Evolutionary conservation across 2,797 vertebrate genomes (phyloP).

Genomic region (Pseudomugil gertrudae): DNA sequence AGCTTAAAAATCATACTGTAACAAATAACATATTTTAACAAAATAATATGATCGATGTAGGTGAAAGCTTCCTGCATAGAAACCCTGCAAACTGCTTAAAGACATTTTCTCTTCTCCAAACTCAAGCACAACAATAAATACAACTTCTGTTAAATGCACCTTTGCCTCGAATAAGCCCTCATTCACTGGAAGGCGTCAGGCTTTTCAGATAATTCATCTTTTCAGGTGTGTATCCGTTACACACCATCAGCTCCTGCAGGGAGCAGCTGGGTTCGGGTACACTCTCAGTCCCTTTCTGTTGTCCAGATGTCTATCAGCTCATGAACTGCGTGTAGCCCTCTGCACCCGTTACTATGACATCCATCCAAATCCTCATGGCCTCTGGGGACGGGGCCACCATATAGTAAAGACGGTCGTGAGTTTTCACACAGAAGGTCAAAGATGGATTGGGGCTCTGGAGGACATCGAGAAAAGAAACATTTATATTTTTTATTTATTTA

Average conservation of each 20-base stretch:
- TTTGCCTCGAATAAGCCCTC: constrained; percentile 41
- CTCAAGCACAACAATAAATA: constrained; percentile 41
- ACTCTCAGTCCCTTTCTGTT: constrained; percentile 19
- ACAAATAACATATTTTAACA: constrained; percentile 32
- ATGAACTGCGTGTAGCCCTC: constrained; percentile 98
- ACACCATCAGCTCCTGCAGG: constrained; percentile 14
- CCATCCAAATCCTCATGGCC: constrained; percentile 99
- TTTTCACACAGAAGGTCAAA: constrained; percentile 98
- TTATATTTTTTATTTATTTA: constrained; percentile 27
- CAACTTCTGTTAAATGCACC: constrained; percentile 37
- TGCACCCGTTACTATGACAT: constrained; percentile 94
- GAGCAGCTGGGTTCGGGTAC: constrained; percentile 32
- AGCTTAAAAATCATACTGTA: constrained; percentile 11
- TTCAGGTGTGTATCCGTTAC: constrained; percentile 27
- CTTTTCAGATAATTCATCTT: constrained; percentile 31
- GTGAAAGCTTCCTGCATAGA: constrained; percentile 16
- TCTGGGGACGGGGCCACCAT: constrained; percentile 95
- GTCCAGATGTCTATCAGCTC: constrained; percentile 82
- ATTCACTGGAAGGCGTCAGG: constrained; percentile 49
- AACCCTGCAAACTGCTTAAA: constrained; percentile 22
- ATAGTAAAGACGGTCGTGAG: constrained; percentile 96
- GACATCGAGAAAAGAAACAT: constrained; percentile 16
- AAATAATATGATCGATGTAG: constrained; percentile 33
- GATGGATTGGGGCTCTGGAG: constrained; percentile 93
- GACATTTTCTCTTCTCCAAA: constrained; percentile 22